These are phyloP conservation scores for Acronicta leporina DNA, from an alignment of 2,888 invertebrate genomes.

Conservation along the genomic window DNA sequence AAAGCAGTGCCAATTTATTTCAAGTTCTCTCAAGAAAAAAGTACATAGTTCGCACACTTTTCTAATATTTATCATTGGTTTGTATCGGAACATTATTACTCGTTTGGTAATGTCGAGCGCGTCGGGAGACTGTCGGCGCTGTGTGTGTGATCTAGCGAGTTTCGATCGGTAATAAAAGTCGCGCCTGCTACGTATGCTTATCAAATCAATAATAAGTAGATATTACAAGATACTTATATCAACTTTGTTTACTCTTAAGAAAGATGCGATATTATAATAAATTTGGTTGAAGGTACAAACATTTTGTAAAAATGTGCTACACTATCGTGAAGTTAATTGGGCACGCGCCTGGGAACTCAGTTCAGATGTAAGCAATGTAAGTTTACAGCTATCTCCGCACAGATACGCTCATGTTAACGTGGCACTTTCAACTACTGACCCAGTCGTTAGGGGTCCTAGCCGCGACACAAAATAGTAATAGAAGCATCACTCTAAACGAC, in stretches of 20 bases:
- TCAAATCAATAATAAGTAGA: constrained; percentile 14
- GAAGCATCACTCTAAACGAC: constrained; percentile 13
- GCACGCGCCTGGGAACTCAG: constrained; percentile 11
- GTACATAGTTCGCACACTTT: neutral
- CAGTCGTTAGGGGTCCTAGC: constrained; percentile 26
- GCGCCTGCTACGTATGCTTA: constrained; percentile 1
- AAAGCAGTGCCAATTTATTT: neutral
- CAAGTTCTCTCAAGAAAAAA: neutral
- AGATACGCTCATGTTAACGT: constrained; percentile 17
- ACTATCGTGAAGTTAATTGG: constrained; percentile 19
- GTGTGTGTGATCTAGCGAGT: constrained; percentile 15
- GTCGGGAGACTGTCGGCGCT: constrained; percentile 2
- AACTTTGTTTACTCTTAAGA: too few relatives aligned
- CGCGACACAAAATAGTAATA: constrained; percentile 2
- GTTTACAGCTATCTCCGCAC: neutral
- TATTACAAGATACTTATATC: constrained; percentile 1
- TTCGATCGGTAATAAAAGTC: constrained; percentile 5
- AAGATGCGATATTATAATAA: too few relatives aligned
- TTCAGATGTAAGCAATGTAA: constrained; percentile 1
- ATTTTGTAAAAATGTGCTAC: neutral
- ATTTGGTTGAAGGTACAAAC: too few relatives aligned
- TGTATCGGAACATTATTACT: neutral
- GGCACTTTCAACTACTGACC: constrained; percentile 32
- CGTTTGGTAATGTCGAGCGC: constrained; percentile 4
- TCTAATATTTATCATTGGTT: constrained; percentile 6